Percentiles rank a stretch among this genome's conserved stretches.
Evolutionary conservation across 2,797 vertebrate species (phyloP).

Genomic region (Parauchenoglanis punctatus): DNA sequence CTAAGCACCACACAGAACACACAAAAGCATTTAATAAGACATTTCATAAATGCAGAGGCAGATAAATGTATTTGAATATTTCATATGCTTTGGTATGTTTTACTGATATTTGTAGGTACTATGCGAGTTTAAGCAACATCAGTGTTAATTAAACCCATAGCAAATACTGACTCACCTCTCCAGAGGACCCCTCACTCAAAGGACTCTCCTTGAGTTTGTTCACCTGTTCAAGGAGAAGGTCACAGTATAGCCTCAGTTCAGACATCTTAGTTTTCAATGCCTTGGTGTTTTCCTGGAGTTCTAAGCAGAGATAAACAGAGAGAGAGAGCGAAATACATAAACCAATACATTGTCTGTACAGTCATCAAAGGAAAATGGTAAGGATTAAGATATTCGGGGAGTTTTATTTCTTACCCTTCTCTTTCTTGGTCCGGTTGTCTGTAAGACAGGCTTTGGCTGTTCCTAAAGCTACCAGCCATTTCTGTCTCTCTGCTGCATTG

Average conservation of each 20-base stretch:
- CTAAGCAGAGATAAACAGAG: slow-evolving; percentile 66
- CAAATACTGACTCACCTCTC: slow-evolving; percentile 67
- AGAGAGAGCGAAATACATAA: neutral
- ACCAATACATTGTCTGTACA: neutral
- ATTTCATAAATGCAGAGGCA: neutral
- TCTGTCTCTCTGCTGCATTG: slow-evolving; percentile 94
- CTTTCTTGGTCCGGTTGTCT: slow-evolving; percentile 93
- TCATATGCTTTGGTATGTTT: neutral
- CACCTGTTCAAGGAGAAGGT: slow-evolving; percentile 97
- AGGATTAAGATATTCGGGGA: neutral
- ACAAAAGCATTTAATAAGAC: neutral
- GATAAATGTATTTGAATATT: neutral
- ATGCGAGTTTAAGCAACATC: neutral
- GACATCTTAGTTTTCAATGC: slow-evolving; percentile 97
- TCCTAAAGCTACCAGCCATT: slow-evolving; percentile 95
- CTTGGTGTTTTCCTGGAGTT: slow-evolving; percentile 95
- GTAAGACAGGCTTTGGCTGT: slow-evolving; percentile 97
- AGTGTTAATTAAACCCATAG: neutral
- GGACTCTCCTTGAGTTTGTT: slow-evolving; percentile 88
- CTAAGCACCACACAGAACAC: slow-evolving; percentile 60
- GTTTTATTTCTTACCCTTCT: slow-evolving; percentile 80
- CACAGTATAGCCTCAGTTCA: slow-evolving; percentile 95
- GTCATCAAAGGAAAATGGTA: neutral
- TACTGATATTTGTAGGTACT: neutral
- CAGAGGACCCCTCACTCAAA: slow-evolving; percentile 61